Percentiles rank a stretch among this genome's conserved stretches.
These are phyloP conservation scores for Manduca sexta DNA, from an alignment of 1,140 invertebrate species.

Conservation along the genomic window DNA sequence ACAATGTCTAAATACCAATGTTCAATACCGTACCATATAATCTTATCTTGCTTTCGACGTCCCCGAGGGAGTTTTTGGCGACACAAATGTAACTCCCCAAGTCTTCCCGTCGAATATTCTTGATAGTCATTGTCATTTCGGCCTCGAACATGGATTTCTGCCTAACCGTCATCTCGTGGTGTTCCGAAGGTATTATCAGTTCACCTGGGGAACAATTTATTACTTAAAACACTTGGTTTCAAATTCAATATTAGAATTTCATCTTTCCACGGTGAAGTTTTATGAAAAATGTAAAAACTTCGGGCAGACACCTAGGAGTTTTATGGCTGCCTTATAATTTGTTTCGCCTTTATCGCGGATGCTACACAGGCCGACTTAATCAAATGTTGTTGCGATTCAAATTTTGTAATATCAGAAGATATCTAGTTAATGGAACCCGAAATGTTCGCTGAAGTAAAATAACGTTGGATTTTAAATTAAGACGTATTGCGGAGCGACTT, in stretches of 20 bases:
- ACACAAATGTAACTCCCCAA: constrained; percentile 92
- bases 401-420: constrained; percentile 8
- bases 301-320: constrained; percentile 60
- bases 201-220: constrained; percentile 77
- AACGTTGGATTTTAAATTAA: too few relatives aligned
- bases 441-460: not conserved
- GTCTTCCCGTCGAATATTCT: constrained; percentile 86
- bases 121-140: constrained; percentile 88
- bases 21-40: constrained; percentile 82
- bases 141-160: constrained; percentile 87
- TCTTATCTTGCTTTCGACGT: constrained; percentile 90
- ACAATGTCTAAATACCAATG: not conserved
- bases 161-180: constrained; percentile 84
- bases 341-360: constrained; percentile 59
- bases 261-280: constrained; percentile 61
- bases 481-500: too few relatives aligned
- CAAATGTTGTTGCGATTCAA: constrained; percentile 21
- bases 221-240: constrained; percentile 61
- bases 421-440: too few relatives aligned
- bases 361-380: constrained; percentile 28
- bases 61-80: constrained; percentile 92
- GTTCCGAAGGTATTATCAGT: constrained; percentile 86
- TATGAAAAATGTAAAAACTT: constrained; percentile 72
- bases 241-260: constrained; percentile 71
- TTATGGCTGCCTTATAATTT: constrained; percentile 68